Conservation (phyloP, 2,113 vertebrate species). For the Cephalopterus ornatus region DNA sequence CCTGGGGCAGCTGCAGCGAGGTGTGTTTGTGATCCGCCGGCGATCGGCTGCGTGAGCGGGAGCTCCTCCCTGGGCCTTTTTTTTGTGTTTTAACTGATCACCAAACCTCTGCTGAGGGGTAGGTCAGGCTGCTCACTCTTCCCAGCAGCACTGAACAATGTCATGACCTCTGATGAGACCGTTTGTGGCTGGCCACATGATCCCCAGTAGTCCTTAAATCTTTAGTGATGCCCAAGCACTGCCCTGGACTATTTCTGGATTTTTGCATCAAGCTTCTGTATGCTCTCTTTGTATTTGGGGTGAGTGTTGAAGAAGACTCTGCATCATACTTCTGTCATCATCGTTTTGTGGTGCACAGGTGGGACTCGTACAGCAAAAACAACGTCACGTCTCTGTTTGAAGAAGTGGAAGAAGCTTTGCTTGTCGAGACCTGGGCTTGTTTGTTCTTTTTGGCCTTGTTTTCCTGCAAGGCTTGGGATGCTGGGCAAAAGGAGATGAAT, state of each 20-base stretch:
- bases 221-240: slow-evolving; percentile 3
- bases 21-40: slow-evolving; percentile 93
- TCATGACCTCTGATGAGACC: not conserved
- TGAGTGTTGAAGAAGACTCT: slow-evolving; percentile 26
- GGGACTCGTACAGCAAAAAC: not conserved
- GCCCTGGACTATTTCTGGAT: slow-evolving; percentile 38
- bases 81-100: not conserved
- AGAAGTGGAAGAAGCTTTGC: not conserved
- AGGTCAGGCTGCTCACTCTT: not conserved
- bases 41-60: slow-evolving; percentile 87
- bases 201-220: slow-evolving; percentile 36
- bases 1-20: slow-evolving; percentile 94
- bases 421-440: not conserved
- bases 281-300: not conserved
- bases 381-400: not conserved
- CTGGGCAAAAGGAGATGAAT: not conserved
- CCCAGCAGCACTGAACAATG: slow-evolving; percentile 1
- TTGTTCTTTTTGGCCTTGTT: not conserved
- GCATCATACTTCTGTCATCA: not conserved
- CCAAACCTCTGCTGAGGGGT: not conserved
- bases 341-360: not conserved
- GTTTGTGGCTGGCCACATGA: slow-evolving; percentile 52
- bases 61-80: not conserved
- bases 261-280: slow-evolving; percentile 17
- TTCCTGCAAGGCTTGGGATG: not conserved